phyloP scores from a whole-genome alignment of 2,113 vertebrate species.

The Pampusana beccarii region DNA sequence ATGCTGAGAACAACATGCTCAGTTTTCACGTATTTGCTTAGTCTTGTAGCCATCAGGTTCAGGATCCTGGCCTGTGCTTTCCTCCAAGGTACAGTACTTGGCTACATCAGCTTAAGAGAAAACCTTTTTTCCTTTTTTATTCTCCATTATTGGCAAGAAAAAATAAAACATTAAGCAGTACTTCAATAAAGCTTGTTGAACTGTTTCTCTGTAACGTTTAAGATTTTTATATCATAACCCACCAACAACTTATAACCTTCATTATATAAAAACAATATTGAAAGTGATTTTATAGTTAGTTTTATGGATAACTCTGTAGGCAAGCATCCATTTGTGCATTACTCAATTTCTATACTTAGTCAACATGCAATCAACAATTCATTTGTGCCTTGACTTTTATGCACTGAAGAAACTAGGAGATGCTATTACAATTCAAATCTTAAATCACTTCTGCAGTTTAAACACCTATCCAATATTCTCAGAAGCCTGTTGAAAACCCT shows the following conservation, averaged over 20 bases:
- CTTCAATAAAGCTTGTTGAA: neutral
- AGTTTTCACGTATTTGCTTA: neutral
- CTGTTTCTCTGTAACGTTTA: neutral
- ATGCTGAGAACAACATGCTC: fast-evolving
- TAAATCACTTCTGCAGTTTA: neutral
- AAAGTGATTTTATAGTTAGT: neutral
- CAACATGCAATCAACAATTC: neutral
- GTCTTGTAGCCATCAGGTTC: neutral
- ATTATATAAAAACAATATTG: neutral
- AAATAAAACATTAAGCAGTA: neutral
- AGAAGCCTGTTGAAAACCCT: neutral
- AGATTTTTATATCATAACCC: neutral
- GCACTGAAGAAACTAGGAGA: neutral
- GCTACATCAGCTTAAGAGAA: neutral
- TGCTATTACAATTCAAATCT: neutral
- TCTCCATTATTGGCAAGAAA: neutral
- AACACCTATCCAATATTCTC: neutral
- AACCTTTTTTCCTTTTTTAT: neutral
- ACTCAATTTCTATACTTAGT: neutral
- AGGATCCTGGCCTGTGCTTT: neutral
- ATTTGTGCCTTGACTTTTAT: neutral
- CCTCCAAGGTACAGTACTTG: neutral
- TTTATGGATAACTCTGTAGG: neutral
- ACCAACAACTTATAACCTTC: neutral
- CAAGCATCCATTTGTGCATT: neutral